Percentiles rank a stretch among this genome's conserved stretches.
These are phyloP conservation scores for Falcunculus frontatus DNA, from an alignment of 2,113 vertebrate genomes.

Conservation along the genomic window DNA sequence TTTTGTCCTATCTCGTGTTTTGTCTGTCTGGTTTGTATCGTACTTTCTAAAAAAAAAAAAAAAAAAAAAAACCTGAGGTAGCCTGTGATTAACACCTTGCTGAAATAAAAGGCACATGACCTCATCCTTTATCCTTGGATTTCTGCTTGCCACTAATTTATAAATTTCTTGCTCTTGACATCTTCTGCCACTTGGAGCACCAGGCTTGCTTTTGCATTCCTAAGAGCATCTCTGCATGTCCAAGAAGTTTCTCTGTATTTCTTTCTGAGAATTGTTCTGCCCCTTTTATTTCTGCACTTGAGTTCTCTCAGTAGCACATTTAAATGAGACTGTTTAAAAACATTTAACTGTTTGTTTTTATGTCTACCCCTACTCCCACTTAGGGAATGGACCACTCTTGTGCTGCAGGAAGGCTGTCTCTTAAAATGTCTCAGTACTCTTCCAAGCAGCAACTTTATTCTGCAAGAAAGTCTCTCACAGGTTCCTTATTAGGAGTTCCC, in stretches of 20 bases:
- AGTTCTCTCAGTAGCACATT: not conserved
- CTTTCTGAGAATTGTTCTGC: not conserved
- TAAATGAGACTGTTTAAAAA: not conserved
- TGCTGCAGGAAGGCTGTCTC: not conserved
- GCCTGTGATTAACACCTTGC: not conserved
- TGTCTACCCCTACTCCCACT: not conserved
- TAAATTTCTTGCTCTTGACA: not conserved
- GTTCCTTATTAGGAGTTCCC: not conserved
- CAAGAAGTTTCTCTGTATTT: not conserved
- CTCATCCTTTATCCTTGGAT: not conserved
- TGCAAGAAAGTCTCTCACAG: not conserved
- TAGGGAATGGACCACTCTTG: not conserved
- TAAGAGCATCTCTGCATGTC: not conserved
- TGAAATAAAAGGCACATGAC: not conserved
- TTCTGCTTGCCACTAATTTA: not conserved
- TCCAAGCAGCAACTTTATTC: not conserved
- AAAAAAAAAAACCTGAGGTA: not conserved
- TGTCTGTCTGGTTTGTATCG: not conserved
- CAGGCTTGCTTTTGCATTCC: not conserved
- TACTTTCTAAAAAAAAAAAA: not conserved
- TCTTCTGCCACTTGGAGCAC: not conserved
- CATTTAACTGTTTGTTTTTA: not conserved
- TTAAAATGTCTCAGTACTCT: not conserved
- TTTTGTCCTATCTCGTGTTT: not conserved
- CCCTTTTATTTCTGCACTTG: not conserved